Evolutionary conservation across 2,888 invertebrate genomes (phyloP), one percentile per base, ranked within the genome.

Genomic region (Trichogramma evanescens): DNA sequence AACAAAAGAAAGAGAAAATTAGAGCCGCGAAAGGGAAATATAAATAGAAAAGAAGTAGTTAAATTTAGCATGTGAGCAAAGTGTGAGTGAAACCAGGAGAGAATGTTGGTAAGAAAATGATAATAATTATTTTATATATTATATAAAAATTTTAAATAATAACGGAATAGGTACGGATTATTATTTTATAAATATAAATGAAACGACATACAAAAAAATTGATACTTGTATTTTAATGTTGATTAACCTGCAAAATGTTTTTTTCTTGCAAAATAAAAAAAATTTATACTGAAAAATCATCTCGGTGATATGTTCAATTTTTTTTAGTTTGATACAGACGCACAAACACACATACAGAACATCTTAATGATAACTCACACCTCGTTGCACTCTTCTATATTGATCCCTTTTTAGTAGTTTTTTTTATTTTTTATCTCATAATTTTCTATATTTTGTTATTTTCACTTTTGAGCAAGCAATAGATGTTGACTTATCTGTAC

Each of bases 221-320:
- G 53, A 62, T 62, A 59, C 59, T 26, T 64, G 62, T 62, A 62
- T 62, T 63, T 62, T 64, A 62, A 59, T 64, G 64, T 64, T 64
- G 62, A 64, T 64, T 64, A 64, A 64, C 64, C 64, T 64, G 56
- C 62, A 64, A 64, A 62, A 61, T 64, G 64, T 64, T 64, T 64
- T 26, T 63, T 62, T 59, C 62, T 64, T 64, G 64, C 62, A 64
- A 64, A 64, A 64, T 62, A 64, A 64, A 26, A 26, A 26, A 26
- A 64, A 59, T 64, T 64, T 62, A 61, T 64, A 64, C 62, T 62
- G 59, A 59, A 62, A 64, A 64, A 40, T 7, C 48, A 48, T 10
- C 48, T 10, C n/a, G 10, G 26, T 26, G 26, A 26, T 26, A 26
- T 26, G 26, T 26, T 26, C 26, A 26, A 26, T 26, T 26, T 26